phyloP scores from a whole-genome alignment of 2,797 vertebrate genomes.

The Microhierax caerulescens region DNA sequence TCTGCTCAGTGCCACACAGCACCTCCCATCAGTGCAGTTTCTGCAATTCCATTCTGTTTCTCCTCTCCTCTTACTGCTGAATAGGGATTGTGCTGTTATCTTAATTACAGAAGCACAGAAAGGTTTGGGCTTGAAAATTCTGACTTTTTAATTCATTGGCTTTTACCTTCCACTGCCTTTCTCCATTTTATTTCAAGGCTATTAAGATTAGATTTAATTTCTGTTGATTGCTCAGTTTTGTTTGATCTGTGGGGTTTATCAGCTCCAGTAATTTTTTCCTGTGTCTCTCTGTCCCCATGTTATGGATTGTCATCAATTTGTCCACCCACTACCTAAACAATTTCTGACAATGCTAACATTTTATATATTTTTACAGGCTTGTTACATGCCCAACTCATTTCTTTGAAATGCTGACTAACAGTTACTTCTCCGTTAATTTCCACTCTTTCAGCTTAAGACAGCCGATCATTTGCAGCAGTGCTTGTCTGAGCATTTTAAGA shows the following conservation, averaged over 20 bases:
- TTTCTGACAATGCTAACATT: not conserved
- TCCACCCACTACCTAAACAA: not conserved
- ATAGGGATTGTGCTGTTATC: not conserved
- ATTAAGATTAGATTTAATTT: constrained; percentile 25
- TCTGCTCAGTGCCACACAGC: not conserved
- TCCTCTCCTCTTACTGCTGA: not conserved
- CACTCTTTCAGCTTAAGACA: not conserved
- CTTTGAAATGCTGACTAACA: not conserved
- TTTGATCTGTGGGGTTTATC: not conserved
- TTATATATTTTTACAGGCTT: not conserved
- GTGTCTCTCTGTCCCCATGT: not conserved
- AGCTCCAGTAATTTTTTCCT: not conserved
- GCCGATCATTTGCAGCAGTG: not conserved
- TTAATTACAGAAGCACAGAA: not conserved
- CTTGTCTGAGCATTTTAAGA: not conserved
- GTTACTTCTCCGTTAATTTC: not conserved
- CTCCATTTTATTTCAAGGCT: not conserved
- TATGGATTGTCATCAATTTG: not conserved
- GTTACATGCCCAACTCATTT: not conserved
- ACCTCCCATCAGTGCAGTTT: not conserved
- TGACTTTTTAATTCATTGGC: constrained; percentile 16
- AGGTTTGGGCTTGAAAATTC: not conserved
- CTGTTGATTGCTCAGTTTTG: not conserved
- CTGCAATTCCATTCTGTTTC: not conserved
- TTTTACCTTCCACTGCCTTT: constrained; percentile 21